These are phyloP conservation scores for Paramisgurnus dabryanus DNA, from an alignment of 2,113 vertebrate genomes.

Conservation along the genomic window DNA sequence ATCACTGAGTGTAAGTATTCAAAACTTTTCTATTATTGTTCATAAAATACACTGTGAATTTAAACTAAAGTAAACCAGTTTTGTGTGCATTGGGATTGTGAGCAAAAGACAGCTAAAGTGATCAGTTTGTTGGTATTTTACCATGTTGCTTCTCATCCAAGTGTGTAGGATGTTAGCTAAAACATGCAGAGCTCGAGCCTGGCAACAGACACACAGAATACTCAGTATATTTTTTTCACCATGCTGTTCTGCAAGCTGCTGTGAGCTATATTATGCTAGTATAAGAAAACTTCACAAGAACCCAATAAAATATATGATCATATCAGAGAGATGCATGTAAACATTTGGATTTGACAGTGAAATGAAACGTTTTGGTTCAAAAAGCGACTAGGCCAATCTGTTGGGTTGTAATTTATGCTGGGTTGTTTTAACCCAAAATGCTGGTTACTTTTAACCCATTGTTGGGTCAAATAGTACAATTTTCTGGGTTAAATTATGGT, in stretches of 20 bases:
- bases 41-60: not conserved
- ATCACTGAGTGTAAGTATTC: conserved; percentile 36
- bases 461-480: too few relatives aligned
- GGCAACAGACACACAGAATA: conserved; percentile 14
- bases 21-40: conserved; percentile 2
- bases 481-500: too few relatives aligned
- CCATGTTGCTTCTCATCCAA: conserved; percentile 16
- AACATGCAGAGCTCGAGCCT: conserved; percentile 29
- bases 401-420: too few relatives aligned
- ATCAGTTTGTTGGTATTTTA: conserved; percentile 11
- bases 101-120: conserved; percentile 16
- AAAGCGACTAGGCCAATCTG: too few relatives aligned
- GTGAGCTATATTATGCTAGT: too few relatives aligned
- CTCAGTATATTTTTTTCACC: not conserved
- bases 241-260: not conserved
- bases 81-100: not conserved
- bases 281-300: not conserved
- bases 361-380: not conserved
- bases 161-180: conserved; percentile 50
- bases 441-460: too few relatives aligned
- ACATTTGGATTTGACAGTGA: conserved; percentile 1
- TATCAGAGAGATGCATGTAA: not conserved
- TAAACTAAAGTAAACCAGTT: conserved; percentile 8
- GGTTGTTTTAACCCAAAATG: too few relatives aligned
- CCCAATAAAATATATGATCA: not conserved